These are phyloP conservation scores for Agapornis roseicollis DNA, from an alignment of 2,113 vertebrate genomes.

Conservation along the genomic window DNA sequence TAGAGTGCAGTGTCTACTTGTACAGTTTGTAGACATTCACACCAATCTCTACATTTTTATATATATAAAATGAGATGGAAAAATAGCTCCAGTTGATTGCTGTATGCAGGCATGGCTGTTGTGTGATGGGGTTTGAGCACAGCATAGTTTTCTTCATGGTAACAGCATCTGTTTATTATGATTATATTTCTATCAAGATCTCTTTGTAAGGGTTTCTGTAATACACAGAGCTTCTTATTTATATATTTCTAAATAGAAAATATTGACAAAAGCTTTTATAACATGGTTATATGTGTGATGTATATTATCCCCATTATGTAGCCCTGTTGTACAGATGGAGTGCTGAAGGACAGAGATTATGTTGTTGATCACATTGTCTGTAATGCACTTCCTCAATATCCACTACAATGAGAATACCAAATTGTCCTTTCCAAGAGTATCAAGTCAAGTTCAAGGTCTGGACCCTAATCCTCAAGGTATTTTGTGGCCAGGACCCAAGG, in stretches of 20 bases:
- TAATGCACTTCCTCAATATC: not conserved
- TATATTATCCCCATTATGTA: not conserved
- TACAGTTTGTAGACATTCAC: not conserved
- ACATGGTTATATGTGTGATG: not conserved
- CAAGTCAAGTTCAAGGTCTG: conserved; percentile 36
- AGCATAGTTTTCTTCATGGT: not conserved
- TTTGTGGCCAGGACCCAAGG: conserved; percentile 15
- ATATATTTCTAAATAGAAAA: not conserved
- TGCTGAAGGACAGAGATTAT: conserved; percentile 55
- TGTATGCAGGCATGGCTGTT: not conserved
- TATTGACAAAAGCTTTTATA: not conserved
- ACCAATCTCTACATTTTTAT: not conserved
- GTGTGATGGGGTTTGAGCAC: not conserved
- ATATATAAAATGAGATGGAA: not conserved
- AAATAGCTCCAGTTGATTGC: not conserved
- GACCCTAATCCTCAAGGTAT: conserved; percentile 6
- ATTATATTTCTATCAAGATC: not conserved
- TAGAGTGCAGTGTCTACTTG: fast-evolving
- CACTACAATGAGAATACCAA: not conserved
- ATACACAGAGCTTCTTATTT: not conserved
- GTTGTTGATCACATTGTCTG: not conserved
- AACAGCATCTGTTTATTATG: not conserved
- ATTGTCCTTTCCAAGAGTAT: not conserved
- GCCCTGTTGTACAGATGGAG: not conserved
- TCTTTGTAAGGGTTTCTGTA: not conserved